A percentile compares a stretch with the other conserved stretches of the same genome.
These are phyloP conservation scores for Pseudorhiza aurosa DNA, from an alignment of 30 jellyfish, hydroid and myxozoan species.

Conservation along the genomic window DNA sequence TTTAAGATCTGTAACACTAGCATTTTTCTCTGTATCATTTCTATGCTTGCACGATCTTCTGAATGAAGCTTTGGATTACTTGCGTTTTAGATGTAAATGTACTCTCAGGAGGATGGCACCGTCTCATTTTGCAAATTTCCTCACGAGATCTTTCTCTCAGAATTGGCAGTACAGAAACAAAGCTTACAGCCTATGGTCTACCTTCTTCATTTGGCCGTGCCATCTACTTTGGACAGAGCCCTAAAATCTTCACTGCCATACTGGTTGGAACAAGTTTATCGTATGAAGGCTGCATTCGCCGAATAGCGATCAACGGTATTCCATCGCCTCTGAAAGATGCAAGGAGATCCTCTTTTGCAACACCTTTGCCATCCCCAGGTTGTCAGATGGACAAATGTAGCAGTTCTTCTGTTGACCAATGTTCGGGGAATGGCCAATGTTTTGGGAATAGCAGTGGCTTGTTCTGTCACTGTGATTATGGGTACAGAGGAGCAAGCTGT, in stretches of 20 bases:
- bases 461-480: slow-evolving; percentile 35
- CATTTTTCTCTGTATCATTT: no score
- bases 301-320: background rate
- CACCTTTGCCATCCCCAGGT: slow-evolving; percentile 49
- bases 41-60: no score
- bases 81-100: background rate
- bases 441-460: slow-evolving; percentile 57
- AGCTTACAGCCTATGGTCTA: background rate
- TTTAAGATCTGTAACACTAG: no score
- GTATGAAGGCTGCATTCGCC: slow-evolving; percentile 40
- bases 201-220: slow-evolving; percentile 49
- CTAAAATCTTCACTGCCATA: slow-evolving; percentile 41
- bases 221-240: slow-evolving; percentile 55
- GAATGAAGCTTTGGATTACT: background rate
- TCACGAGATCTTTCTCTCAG: background rate
- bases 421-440: slow-evolving; percentile 58
- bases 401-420: background rate
- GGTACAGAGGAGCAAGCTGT: slow-evolving; percentile 43
- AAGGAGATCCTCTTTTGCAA: slow-evolving; percentile 19
- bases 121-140: background rate
- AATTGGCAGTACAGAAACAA: background rate
- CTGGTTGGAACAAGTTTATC: slow-evolving; percentile 53
- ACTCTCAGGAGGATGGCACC: slow-evolving; percentile 54
- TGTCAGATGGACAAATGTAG: slow-evolving; percentile 43
- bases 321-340: slow-evolving; percentile 10